These are phyloP conservation scores for Myotis yumanensis DNA, from an alignment of 2,113 vertebrate genomes.

Conservation along the genomic window DNA sequence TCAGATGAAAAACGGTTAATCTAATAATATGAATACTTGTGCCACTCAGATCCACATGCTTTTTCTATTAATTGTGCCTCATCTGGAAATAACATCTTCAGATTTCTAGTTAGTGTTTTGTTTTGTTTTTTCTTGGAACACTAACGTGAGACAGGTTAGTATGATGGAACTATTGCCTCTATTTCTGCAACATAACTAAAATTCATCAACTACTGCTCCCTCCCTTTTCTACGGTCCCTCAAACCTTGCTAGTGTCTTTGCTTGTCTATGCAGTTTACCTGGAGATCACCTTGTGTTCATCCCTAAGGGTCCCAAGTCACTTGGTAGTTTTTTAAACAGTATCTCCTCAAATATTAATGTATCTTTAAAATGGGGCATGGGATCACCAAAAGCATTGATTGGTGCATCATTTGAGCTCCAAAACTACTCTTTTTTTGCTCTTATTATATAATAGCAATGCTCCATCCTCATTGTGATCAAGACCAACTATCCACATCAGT, in stretches of 20 bases:
- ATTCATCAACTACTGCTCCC: not conserved
- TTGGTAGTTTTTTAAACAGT: not conserved
- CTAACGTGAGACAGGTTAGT: not conserved
- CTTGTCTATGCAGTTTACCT: not conserved
- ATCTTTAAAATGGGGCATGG: not conserved
- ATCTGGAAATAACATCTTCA: not conserved
- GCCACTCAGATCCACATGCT: not conserved
- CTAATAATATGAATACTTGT: not conserved
- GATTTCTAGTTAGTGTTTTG: not conserved
- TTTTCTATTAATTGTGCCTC: not conserved
- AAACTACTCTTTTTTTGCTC: not conserved
- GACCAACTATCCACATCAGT: not conserved
- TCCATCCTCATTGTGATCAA: not conserved
- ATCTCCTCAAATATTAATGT: not conserved
- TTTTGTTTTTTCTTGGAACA: not conserved
- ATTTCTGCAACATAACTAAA: not conserved
- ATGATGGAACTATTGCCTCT: fast-evolving
- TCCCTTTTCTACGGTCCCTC: not conserved
- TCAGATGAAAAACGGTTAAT: not conserved
- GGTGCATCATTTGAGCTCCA: not conserved
- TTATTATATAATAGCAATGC: not conserved
- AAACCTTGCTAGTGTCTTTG: not conserved
- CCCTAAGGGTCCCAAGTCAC: not conserved
- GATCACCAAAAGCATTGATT: not conserved
- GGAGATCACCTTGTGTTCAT: not conserved